Conservation (phyloP, 2,797 vertebrate genomes). For the Pangasius macronema region DNA sequence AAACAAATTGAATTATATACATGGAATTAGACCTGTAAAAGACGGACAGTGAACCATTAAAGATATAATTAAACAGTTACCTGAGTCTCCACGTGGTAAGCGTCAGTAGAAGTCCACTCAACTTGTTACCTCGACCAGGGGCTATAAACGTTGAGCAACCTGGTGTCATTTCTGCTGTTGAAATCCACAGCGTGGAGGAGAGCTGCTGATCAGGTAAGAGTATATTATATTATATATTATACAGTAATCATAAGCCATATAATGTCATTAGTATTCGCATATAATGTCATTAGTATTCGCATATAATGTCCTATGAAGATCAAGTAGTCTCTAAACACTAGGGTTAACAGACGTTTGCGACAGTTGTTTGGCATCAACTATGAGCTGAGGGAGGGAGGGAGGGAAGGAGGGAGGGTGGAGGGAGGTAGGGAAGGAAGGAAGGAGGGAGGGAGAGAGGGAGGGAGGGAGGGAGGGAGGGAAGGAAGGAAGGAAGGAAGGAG, state of each 20-base stretch:
- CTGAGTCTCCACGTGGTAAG: too few relatives aligned
- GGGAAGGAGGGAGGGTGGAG: neutral
- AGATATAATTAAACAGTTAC: neutral
- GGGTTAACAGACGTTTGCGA: neutral
- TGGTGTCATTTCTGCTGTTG: neutral
- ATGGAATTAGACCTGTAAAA: neutral
- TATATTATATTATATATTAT: too few relatives aligned
- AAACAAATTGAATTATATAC: neutral
- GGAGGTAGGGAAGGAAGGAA: too few relatives aligned
- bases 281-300: too few relatives aligned
- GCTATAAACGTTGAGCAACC: too few relatives aligned
- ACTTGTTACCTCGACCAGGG: too few relatives aligned
- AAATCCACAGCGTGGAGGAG: neutral
- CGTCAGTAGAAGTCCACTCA: too few relatives aligned
- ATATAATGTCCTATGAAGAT: too few relatives aligned
- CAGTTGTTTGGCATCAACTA: neutral
- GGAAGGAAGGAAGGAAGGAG: neutral
- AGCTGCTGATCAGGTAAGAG: neutral
- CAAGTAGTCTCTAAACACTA: too few relatives aligned
- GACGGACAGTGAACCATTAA: neutral
- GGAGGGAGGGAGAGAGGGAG: too few relatives aligned
- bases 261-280: too few relatives aligned
- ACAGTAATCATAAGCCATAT: too few relatives aligned
- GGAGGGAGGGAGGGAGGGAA: slow-evolving; percentile 44
- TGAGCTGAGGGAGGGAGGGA: slow-evolving; percentile 46